These are phyloP conservation scores for Oreotragus oreotragus DNA, from an alignment of 2,113 vertebrate species.

Conservation along the genomic window DNA sequence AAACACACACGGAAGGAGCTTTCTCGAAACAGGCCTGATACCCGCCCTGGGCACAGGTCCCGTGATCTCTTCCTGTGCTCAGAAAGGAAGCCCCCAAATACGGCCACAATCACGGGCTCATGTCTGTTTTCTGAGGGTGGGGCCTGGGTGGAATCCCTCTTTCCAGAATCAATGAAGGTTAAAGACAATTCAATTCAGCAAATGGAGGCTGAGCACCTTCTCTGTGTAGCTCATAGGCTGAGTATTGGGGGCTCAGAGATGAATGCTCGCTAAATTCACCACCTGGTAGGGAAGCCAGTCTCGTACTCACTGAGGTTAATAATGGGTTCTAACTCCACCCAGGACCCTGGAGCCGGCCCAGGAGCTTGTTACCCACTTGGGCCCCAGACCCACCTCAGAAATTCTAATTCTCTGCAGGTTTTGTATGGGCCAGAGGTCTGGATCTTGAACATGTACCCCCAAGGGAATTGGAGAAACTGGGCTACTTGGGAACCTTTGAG, in stretches of 20 bases:
- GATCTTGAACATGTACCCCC: background rate
- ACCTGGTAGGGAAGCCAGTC: background rate
- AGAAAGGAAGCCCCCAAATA: background rate
- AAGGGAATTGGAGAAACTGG: background rate
- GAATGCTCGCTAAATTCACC: background rate
- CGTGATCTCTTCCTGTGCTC: background rate
- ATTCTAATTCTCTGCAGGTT: background rate
- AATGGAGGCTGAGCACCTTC: background rate
- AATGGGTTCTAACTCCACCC: background rate
- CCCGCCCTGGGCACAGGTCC: background rate
- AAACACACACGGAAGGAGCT: background rate
- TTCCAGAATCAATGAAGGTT: background rate
- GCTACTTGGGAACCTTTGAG: background rate
- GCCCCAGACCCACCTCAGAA: background rate
- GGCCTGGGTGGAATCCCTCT: background rate
- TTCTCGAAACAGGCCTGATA: background rate
- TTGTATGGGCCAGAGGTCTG: background rate
- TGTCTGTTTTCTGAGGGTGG: background rate
- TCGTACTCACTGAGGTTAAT: background rate
- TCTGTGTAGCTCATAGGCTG: background rate
- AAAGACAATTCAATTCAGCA: background rate
- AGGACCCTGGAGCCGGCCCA: background rate
- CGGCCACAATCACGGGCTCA: background rate
- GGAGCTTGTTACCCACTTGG: background rate
- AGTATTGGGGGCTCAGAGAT: background rate